phyloP scores from a whole-genome alignment of 2,113 vertebrate genomes.

The Sceloporus tristichus region DNA sequence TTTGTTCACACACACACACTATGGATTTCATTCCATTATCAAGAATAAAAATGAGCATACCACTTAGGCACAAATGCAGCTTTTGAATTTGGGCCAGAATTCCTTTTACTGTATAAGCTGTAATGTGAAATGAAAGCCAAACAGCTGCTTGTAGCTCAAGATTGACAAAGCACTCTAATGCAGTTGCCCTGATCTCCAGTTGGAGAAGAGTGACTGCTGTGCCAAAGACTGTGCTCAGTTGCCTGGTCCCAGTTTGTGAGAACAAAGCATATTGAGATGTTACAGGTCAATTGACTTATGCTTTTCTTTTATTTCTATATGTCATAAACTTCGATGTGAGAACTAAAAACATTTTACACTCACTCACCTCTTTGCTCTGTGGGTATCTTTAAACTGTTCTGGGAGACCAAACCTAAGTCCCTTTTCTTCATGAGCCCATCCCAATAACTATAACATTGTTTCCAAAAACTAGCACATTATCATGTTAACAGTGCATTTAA shows the following conservation, averaged over 20 bases:
- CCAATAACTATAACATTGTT: background rate
- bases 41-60: slow-evolving; percentile 69
- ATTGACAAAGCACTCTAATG: slow-evolving; percentile 68
- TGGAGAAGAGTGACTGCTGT: slow-evolving; percentile 59
- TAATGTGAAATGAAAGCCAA: slow-evolving; percentile 74
- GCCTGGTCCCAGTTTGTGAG: slow-evolving; percentile 74
- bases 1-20: slow-evolving; percentile 45
- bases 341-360: background rate
- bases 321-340: slow-evolving; percentile 38
- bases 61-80: slow-evolving; percentile 68
- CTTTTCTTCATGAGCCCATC: background rate
- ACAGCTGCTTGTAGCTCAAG: slow-evolving; percentile 73
- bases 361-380: background rate
- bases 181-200: slow-evolving; percentile 66
- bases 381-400: background rate
- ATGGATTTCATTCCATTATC: slow-evolving; percentile 68
- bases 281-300: slow-evolving; percentile 49
- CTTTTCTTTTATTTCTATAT: slow-evolving; percentile 41
- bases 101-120: slow-evolving; percentile 67
- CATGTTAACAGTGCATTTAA: background rate
- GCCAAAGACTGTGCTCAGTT: slow-evolving; percentile 63
- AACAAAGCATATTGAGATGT: slow-evolving; percentile 62
- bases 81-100: slow-evolving; percentile 71
- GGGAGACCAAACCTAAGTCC: background rate
- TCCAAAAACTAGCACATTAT: background rate